Evolutionary conservation across 2,888 invertebrate species (phyloP).

Genomic region (Rhagonycha fulva): DNA sequence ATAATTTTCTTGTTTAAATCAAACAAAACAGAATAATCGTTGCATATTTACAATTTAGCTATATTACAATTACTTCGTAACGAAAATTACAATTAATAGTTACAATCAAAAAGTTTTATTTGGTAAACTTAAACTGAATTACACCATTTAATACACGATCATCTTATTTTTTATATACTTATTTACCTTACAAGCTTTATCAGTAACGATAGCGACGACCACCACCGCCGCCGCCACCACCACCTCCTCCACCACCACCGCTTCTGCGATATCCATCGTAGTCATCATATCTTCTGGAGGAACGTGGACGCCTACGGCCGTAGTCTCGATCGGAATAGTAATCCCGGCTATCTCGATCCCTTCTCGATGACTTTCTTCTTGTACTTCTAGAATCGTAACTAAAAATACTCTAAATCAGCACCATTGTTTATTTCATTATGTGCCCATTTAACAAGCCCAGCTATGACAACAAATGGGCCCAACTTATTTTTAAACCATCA

Average conservation of each 20-base stretch:
- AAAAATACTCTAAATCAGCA: constrained; percentile 48
- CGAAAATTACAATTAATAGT: background rate
- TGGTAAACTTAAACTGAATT: background rate
- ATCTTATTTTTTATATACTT: background rate
- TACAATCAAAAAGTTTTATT: background rate
- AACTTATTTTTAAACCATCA: background rate
- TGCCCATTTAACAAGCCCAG: constrained; percentile 30
- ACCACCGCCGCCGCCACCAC: constrained; percentile 39
- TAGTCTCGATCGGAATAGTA: constrained; percentile 48
- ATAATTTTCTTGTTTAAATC: background rate
- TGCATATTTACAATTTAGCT: background rate
- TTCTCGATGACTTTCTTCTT: constrained; percentile 27
- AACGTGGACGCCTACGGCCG: constrained; percentile 44
- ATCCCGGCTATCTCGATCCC: constrained; percentile 44
- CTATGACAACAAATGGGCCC: constrained; percentile 26
- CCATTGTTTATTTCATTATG: constrained; percentile 30
- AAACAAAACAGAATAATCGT: background rate
- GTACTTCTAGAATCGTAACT: constrained; percentile 47
- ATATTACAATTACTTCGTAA: background rate
- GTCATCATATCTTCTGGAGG: constrained; percentile 47
- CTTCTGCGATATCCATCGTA: constrained; percentile 41
- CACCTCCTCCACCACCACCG: constrained; percentile 30
- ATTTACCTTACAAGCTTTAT: constrained; percentile 6
- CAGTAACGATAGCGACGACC: constrained; percentile 46
- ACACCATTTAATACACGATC: background rate